Conservation (phyloP, 2,888 invertebrate genomes). For the Drosophila prostipennis region DNA sequence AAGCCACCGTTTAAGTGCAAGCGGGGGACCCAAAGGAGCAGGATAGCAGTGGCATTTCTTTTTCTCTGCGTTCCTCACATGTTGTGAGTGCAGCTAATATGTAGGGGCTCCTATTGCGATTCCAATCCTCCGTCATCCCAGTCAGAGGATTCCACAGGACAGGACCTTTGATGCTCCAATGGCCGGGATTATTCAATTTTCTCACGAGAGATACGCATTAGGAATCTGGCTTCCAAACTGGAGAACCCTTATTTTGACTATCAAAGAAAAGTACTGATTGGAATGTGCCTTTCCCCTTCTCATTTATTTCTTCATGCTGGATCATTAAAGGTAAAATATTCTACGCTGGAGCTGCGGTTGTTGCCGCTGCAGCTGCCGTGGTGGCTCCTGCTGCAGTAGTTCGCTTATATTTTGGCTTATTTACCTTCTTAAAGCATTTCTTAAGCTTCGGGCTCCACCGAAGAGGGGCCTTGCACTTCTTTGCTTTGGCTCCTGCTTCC, state of each 20-base stretch:
- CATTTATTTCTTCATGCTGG: not conserved
- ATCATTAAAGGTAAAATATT: not conserved
- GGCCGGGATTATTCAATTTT: conserved; percentile 26
- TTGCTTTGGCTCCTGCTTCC: not conserved
- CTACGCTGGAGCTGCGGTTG: conserved; percentile 6
- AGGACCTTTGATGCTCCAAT: conserved; percentile 14
- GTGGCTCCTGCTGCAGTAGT: not conserved
- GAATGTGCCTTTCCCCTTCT: not conserved
- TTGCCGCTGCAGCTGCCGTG: not conserved
- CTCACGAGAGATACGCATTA: not conserved
- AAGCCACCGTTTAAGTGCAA: conserved; percentile 62
- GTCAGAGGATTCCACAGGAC: not conserved
- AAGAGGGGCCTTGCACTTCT: conserved; percentile 1
- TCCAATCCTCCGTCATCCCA: not conserved
- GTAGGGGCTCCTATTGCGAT: conserved; percentile 7
- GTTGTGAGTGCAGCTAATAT: conserved; percentile 60
- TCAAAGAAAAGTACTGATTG: conserved; percentile 1
- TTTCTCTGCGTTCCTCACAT: conserved; percentile 27
- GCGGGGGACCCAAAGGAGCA: conserved; percentile 19
- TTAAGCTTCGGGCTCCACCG: not conserved
- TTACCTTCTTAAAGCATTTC: not conserved
- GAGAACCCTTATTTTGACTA: not conserved
- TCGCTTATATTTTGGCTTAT: not conserved
- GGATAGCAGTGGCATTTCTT: conserved; percentile 36
- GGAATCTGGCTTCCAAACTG: not conserved